Evolutionary conservation across 1,140 invertebrate genomes (phyloP), one percentile per base, ranked within the genome.

Genomic region (Dendrolimus punctatus): DNA sequence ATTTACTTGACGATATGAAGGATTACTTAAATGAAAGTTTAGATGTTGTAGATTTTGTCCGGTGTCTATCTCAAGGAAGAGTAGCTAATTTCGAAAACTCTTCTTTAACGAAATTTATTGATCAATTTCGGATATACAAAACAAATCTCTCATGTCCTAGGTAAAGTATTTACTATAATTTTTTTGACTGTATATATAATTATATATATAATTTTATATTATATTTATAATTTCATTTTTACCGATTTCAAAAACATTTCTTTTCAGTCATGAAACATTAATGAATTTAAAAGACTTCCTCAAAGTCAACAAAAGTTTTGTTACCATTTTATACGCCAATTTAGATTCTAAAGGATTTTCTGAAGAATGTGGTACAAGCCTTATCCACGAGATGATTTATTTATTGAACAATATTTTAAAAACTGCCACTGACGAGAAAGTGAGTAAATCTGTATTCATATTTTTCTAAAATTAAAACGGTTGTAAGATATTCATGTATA

Each of bases 341-440:
- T 41, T 83, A 6, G 66, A 67, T 45, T 46, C 47, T 0, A 80
- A 73, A 58, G 71, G 73, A 9, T 84, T 86, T 55, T 86, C 83
- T 5, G 83, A 84, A 54, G 78, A 80, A 37, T 84, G 80, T 49
- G 67, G 58, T 43, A 64, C 54, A n/a, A 84, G 78, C 54, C 49
- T 73, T 4, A 55, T 84, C 39, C 82, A 86, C 55, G 65, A 75
- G 58, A 55, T 75, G 7, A 71, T 81, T 51, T 64, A 66, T 46
- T 50, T 59, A 6, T 53, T 85, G 6, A 74, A 55, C 52, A 65
- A 62, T 9, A 68, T 80, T 45, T 50, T 83, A 45, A 77, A 68
- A 53, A 61, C 57, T 6, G 53, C 62, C 0, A 53, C 49, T 36
- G 71, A 82, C 57, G 68, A 77, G n/a, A 83, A 82, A 69, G 82